Conservation (phyloP, 2,113 vertebrate species). For the Bubo scandiacus region DNA sequence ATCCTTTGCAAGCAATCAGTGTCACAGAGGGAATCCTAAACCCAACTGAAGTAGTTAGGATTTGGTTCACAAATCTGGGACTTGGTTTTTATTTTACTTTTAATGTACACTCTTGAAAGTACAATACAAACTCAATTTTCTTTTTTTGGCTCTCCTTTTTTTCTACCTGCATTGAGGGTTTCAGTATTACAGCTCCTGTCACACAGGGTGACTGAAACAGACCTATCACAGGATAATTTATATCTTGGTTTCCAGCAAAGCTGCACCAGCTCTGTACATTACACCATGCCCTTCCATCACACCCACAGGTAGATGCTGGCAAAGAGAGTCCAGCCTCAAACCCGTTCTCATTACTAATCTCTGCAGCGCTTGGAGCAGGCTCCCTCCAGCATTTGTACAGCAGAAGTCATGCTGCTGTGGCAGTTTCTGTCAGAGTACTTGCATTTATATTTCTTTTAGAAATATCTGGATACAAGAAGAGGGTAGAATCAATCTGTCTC, state of each 20-base stretch:
- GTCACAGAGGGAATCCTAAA: background rate
- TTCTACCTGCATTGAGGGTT: rapidly evolving
- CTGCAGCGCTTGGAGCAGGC: background rate
- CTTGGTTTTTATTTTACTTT: background rate
- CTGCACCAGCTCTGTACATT: background rate
- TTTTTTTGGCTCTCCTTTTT: background rate
- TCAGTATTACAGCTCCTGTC: background rate
- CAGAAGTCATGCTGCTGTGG: background rate
- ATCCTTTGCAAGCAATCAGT: background rate
- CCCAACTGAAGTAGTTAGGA: background rate
- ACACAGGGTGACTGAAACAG: background rate
- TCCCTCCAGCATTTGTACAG: background rate
- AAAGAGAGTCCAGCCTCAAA: background rate
- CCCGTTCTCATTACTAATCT: background rate
- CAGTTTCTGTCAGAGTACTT: background rate
- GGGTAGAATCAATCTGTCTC: background rate
- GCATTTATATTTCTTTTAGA: background rate
- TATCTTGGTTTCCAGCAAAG: background rate
- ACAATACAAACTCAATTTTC: background rate
- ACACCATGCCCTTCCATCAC: background rate
- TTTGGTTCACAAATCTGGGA: background rate
- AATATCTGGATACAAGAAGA: background rate
- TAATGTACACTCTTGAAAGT: background rate
- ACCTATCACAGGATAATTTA: background rate
- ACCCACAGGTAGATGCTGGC: background rate